Conservation (phyloP, 2,888 invertebrate genomes). For the Dione juno region DNA sequence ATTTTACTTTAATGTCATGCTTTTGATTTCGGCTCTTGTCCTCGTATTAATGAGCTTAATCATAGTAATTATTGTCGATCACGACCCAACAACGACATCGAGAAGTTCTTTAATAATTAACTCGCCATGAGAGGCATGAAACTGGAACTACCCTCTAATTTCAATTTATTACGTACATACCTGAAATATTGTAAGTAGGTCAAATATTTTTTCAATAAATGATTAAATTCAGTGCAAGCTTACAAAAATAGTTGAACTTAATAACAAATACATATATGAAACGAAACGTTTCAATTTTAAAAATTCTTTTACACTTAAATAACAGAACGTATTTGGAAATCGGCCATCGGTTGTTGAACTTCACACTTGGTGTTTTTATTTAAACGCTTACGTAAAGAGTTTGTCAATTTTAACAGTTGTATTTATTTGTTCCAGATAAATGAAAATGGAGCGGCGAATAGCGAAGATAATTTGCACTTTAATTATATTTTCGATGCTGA, state of each 20-base stretch:
- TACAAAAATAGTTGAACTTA: not conserved
- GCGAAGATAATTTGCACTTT: conserved; percentile 72
- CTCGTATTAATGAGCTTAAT: conserved; percentile 37
- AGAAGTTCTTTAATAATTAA: conserved; percentile 41
- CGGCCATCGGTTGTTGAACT: conserved; percentile 13
- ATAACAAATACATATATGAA: not conserved
- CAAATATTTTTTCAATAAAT: conserved; percentile 26
- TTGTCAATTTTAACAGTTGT: conserved; percentile 9
- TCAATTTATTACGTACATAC: conserved; percentile 21
- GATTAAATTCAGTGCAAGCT: conserved; percentile 15
- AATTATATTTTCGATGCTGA: conserved; percentile 74
- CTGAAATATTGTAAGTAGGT: conserved; percentile 21
- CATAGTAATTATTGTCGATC: conserved; percentile 36
- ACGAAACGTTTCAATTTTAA: not conserved
- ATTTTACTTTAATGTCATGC: conserved; percentile 1
- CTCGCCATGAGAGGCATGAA: conserved; percentile 21
- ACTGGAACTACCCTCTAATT: conserved; percentile 20
- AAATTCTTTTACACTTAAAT: conserved; percentile 1
- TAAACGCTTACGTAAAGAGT: conserved; percentile 1
- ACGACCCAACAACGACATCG: conserved; percentile 32
- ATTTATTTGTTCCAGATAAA: conserved; percentile 72
- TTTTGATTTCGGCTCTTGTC: conserved; percentile 20
- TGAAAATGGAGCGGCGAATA: conserved; percentile 72
- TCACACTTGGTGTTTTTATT: conserved; percentile 18
- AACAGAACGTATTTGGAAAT: conserved; percentile 14